Evolutionary conservation across 1,140 invertebrate species (phyloP), one percentile per base, ranked within the genome.

Genomic region (Coelopa frigida): DNA sequence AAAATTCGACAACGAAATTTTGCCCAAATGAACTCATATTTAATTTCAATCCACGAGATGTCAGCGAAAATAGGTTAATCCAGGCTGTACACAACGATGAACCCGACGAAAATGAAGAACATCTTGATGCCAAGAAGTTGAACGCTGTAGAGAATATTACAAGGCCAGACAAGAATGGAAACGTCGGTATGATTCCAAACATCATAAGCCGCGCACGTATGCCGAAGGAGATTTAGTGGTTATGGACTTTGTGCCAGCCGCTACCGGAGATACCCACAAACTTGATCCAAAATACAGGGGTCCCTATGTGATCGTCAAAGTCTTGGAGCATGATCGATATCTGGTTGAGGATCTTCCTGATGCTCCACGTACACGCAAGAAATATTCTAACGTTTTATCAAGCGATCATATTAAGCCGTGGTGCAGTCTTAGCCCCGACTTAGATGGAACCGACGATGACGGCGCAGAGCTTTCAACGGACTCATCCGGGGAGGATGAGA

Each of bases 401-500:
- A 35, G 18, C 24, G 53, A 52, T 38, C 22, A 47, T 35, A 50
- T 55, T 29, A 55, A 55, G 27, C 32, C 37, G 15, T 53, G 53
- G 50, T 39, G 44, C 18, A 12, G 5, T 22, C 4, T n/a, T 5
- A 36, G 18, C n/a, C 50, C 48, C 37, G 39, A 52, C 11, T 29
- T 48, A 7, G 24, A 48, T 27, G 14, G 36, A 5, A 14, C 27
- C 23, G 39, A 47, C 21, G 21, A 33, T 15, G 27, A 17, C 4
- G 0, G 22, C 2, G n/a, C n/a, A n/a, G n/a, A n/a, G n/a, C n/a
- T n/a, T n/a, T n/a, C n/a, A n/a, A n/a, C n/a, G n/a, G 8, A 21
- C 27, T 33, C 5, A 7, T 21, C 38, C 36, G 23, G 33, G 18
- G 37, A 47, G 6, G 37, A 47, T 15, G 36, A 39, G 4, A 11